Base-by-base conservation (phyloP, 2,113 vertebrate genomes). In the Thalassarche chlororhynchos region DNA sequence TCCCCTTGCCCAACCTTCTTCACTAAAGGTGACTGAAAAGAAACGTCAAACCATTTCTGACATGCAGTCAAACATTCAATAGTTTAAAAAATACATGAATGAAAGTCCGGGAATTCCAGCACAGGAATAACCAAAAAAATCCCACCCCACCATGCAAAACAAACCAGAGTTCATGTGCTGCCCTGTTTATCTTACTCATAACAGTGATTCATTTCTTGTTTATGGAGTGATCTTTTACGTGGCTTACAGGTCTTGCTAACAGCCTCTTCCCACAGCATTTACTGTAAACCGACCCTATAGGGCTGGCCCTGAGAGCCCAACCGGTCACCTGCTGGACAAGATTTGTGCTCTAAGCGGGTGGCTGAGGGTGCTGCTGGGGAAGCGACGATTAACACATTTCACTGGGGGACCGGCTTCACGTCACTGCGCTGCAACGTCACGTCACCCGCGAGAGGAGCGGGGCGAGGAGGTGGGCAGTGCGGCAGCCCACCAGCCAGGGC, bases 141-240 rank as follows among this genome's bases (percentile, higher is more conserved):
- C 80, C n/a, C 54, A 80, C 8, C n/a, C 44, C 25, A 58, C 15
- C 54, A 87, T 0, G 24, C 36, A 71, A 78, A 95, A 89, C 10
- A 70, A 75, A 36, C 13, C 10, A 6, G n/a, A 55, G 57, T 62
- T 93, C 70, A 69, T 57, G 75, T 3, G 36, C 21, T 42, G 60
- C 11, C 42, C 12, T 93, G 70, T 89, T 97, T 96, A 93, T 80
- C 52, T 86, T 90, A 42, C 31, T 93, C 58, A 12, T 13, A 92
- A 17, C 28, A 34, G 36, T 76, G 90, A 96, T 72, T 96, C 71
- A 91, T 46, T 91, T 89, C 81, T 93, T 91, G 88, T 95, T 95
- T 96, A 90, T 1, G 20, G 4, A 58, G 64, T 1, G 25, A 65
- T 71, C 55, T 94, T 57, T 71, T 49, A 49, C 26, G 66, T 42